phyloP scores from a whole-genome alignment of 2,888 invertebrate species.

The Xestobium rufovillosum region DNA sequence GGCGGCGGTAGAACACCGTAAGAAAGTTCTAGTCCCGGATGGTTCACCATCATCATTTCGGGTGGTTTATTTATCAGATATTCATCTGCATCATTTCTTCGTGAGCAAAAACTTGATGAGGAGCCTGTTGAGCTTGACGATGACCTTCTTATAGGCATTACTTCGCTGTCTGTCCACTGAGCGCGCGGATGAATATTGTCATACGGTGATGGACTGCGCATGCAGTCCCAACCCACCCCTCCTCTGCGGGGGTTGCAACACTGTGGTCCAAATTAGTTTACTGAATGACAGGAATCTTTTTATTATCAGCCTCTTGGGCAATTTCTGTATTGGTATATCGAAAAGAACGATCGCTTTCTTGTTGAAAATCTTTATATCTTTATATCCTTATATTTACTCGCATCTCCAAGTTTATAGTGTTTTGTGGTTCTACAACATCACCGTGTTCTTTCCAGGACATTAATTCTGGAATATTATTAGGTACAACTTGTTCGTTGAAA shows the following conservation, averaged over 20 bases:
- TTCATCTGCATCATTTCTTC: constrained; percentile 37
- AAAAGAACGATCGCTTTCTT: too few relatives aligned
- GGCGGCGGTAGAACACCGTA: constrained; percentile 47
- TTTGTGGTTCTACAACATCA: constrained; percentile 13
- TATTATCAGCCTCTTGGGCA: constrained; percentile 35
- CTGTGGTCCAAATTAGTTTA: constrained; percentile 36
- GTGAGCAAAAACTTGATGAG: constrained; percentile 58
- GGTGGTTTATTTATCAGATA: constrained; percentile 30
- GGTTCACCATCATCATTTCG: constrained; percentile 34
- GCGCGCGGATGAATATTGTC: constrained; percentile 51
- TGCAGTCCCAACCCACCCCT: constrained; percentile 59
- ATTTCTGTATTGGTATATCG: too few relatives aligned
- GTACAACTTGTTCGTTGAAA: constrained; percentile 36
- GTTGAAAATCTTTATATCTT: constrained; percentile 20
- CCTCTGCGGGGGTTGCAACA: constrained; percentile 47
- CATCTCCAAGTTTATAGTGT: constrained; percentile 28
- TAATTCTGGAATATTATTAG: constrained; percentile 28
- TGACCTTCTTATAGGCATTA: constrained; percentile 68
- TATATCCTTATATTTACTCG: constrained; percentile 26
- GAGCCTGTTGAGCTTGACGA: constrained; percentile 58
- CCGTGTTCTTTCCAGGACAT: constrained; percentile 28
- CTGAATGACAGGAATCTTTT: constrained; percentile 28
- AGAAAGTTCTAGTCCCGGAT: constrained; percentile 33
- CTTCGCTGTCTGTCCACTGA: constrained; percentile 75
- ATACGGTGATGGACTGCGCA: constrained; percentile 61